Evolutionary conservation across 2,888 invertebrate species (phyloP), one percentile per base, ranked within the genome.

Genomic region (Deilephila porcellus): DNA sequence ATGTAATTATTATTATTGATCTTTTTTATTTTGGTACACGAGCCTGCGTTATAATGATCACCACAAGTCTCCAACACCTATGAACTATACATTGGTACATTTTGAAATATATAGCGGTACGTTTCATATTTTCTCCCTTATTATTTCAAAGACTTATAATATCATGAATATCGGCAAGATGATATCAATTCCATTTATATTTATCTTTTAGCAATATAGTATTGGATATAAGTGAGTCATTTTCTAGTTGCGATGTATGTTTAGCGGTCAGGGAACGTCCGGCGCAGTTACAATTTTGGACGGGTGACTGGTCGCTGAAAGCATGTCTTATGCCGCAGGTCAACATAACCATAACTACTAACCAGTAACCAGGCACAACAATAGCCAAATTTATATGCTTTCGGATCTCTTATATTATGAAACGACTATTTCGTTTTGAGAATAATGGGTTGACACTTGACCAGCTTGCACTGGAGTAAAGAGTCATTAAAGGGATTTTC

Each of bases 211-310:
- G 17, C 67, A 67, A 67, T 67, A 45, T 52, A 45, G 52, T 52
- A 52, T 67, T 67, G 45, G 67, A 67, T 25, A 25, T 67, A 14
- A 17, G 17, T 67, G 67, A 67, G 25, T 67, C 67, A 67, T 45
- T 67, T 20, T 67, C 52, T 67, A 67, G 20, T 52, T 67, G 67
- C 52, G 52, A 52, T 52, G 45, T 25, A 67, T 52, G 67, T 67
- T 25, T 45, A 67, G 52, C 52, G 25, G 67, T 52, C 45, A 6
- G 67, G 67, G 67, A 67, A 67, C 17, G 67, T 67, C 67, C 67
- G 67, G 17, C 52, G 67, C 67, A 6, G 67, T 67, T 67, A 67
- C 67, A 67, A 25, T 67, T 67, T 67, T 20, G 52, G 45, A 52
- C 45, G 20, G 52, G 67, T 67, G 67, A 56, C 56, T 56, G 56